phyloP scores from a whole-genome alignment of 2,888 invertebrate species.

The Phorcus lineatus region DNA sequence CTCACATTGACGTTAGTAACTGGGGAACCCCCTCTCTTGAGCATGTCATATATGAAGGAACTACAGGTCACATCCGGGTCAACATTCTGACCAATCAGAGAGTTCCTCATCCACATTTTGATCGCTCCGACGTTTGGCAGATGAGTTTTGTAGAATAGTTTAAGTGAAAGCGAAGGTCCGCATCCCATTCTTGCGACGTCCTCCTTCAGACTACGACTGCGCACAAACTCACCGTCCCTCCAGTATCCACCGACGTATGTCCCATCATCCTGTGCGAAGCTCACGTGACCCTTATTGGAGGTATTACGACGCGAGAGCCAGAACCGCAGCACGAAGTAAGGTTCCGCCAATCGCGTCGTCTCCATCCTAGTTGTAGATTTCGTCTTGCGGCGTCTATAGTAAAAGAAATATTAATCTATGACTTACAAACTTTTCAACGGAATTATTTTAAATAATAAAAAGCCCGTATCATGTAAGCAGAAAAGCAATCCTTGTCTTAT shows the following conservation, averaged over 20 bases:
- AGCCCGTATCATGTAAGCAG: too few relatives aligned
- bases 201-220: background rate
- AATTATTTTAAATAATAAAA: too few relatives aligned
- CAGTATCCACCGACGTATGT: background rate
- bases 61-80: background rate
- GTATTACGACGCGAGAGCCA: background rate
- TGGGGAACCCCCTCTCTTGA: background rate
- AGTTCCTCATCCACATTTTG: background rate
- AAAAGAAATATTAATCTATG: too few relatives aligned
- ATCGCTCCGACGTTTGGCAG: background rate
- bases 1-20: background rate
- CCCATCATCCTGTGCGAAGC: background rate
- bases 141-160: background rate
- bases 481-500: too few relatives aligned
- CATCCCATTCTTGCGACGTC: background rate
- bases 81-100: background rate
- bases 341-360: background rate
- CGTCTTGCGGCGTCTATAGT: too few relatives aligned
- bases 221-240: background rate
- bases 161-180: background rate
- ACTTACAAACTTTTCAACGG: too few relatives aligned
- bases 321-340: background rate
- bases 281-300: background rate
- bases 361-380: background rate
- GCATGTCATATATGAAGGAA: background rate